Conservation (phyloP, 2,113 vertebrate genomes). For the Caranx ignobilis region DNA sequence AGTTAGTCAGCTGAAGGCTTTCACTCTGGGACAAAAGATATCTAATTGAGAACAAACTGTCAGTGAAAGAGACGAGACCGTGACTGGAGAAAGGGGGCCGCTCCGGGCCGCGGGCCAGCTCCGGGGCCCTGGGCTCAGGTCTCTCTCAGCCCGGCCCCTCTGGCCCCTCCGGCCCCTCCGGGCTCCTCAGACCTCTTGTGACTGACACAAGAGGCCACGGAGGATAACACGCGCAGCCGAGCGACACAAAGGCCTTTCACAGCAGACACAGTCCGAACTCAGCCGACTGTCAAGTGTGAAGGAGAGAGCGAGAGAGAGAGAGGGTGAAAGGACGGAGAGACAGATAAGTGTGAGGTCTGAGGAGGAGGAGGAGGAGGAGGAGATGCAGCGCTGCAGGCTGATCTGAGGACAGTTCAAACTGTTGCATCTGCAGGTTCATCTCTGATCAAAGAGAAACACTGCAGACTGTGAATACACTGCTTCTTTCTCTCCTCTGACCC, state of each 20-base stretch:
- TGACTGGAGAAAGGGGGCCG: slow-evolving; percentile 72
- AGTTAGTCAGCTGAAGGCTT: slow-evolving; percentile 74
- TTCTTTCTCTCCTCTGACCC: too few relatives aligned
- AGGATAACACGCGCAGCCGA: slow-evolving; percentile 76
- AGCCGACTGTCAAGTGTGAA: slow-evolving; percentile 74
- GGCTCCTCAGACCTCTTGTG: slow-evolving; percentile 64
- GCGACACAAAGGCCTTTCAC: slow-evolving; percentile 77
- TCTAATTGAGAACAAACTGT: slow-evolving; percentile 88
- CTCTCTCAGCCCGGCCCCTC: background rate
- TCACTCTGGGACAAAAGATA: slow-evolving; percentile 78
- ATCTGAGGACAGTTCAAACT: slow-evolving; percentile 2
- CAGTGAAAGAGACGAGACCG: slow-evolving; percentile 80
- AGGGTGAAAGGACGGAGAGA: slow-evolving; percentile 48
- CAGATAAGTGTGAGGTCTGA: slow-evolving; percentile 61
- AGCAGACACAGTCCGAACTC: slow-evolving; percentile 67
- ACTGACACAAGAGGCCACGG: slow-evolving; percentile 75
- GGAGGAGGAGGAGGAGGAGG: background rate
- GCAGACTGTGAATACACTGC: too few relatives aligned
- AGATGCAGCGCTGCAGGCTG: background rate
- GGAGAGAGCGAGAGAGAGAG: slow-evolving; percentile 29
- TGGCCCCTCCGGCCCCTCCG: slow-evolving; percentile 30
- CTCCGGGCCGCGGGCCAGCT: slow-evolving; percentile 58
- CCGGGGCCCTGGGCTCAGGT: slow-evolving; percentile 11
- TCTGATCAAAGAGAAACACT: background rate
- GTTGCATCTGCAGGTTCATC: background rate